These are phyloP conservation scores for Malachius bipustulatus DNA, from an alignment of 2,888 invertebrate genomes.

Conservation along the genomic window DNA sequence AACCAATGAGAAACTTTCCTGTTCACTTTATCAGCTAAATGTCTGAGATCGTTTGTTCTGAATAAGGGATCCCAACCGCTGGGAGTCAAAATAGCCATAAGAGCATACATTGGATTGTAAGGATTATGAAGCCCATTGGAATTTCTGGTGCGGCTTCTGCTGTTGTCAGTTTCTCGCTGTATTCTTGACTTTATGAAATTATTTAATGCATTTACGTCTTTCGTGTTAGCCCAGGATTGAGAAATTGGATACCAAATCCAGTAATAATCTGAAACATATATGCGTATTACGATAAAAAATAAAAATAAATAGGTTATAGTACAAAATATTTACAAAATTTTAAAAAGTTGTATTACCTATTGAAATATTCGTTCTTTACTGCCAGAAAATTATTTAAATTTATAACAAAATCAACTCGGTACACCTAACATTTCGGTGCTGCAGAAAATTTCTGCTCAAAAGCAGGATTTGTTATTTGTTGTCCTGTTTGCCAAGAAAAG, in stretches of 20 bases:
- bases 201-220: conserved; percentile 41
- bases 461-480: too few relatives aligned
- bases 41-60: conserved; percentile 47
- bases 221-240: conserved; percentile 58
- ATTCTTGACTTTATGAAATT: conserved; percentile 42
- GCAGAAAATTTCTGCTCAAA: too few relatives aligned
- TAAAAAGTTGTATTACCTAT: too few relatives aligned
- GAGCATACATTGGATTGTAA: conserved; percentile 45
- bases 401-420: too few relatives aligned
- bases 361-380: too few relatives aligned
- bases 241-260: conserved; percentile 46
- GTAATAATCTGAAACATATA: conserved; percentile 27
- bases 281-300: too few relatives aligned
- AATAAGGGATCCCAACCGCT: conserved; percentile 50
- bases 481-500: too few relatives aligned
- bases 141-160: conserved; percentile 36
- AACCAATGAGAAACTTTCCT: conserved; percentile 58
- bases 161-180: conserved; percentile 27
- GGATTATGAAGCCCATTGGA: too few relatives aligned
- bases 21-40: conserved; percentile 56
- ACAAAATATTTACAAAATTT: too few relatives aligned
- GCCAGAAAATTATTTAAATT: too few relatives aligned
- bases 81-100: conserved; percentile 66
- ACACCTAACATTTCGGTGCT: too few relatives aligned
- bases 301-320: too few relatives aligned